A percentile compares a stretch with the other conserved stretches of the same genome.
These are phyloP conservation scores for Aleadryas rufinucha DNA, from an alignment of 2,113 vertebrate genomes.

Conservation along the genomic window DNA sequence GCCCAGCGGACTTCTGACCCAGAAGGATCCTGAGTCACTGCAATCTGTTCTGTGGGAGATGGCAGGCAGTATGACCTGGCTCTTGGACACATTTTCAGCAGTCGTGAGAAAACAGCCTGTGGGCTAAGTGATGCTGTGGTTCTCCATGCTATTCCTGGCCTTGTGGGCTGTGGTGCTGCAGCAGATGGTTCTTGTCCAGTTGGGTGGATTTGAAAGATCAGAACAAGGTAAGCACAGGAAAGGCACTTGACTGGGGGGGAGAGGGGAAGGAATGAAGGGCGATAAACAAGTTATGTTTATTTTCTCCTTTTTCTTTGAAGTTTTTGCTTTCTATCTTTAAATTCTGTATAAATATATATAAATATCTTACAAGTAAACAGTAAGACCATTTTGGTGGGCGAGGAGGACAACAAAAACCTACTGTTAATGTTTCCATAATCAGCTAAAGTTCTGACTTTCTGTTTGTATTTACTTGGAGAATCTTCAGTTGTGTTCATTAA, in stretches of 20 bases:
- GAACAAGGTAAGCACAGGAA: slow-evolving; percentile 53
- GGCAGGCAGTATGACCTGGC: slow-evolving; percentile 53
- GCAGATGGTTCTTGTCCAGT: slow-evolving; percentile 63
- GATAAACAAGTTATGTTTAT: slow-evolving; percentile 7
- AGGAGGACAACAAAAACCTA: not conserved
- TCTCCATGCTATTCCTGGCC: slow-evolving; percentile 48
- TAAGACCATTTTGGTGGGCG: not conserved
- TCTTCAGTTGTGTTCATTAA: not conserved
- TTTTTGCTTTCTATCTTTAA: slow-evolving; percentile 12
- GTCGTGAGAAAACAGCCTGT: slow-evolving; percentile 59
- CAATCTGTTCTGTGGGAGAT: slow-evolving; percentile 66
- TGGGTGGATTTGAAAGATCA: slow-evolving; percentile 58
- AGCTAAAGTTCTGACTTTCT: not conserved
- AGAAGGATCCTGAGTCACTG: slow-evolving; percentile 51
- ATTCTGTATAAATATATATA: slow-evolving; percentile 12
- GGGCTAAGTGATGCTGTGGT: slow-evolving; percentile 50
- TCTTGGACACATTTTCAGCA: slow-evolving; percentile 34
- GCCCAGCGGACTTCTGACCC: slow-evolving; percentile 30
- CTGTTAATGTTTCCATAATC: not conserved
- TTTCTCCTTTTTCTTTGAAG: slow-evolving; percentile 6
- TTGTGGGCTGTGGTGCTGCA: slow-evolving; percentile 51
- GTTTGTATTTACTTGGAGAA: not conserved
- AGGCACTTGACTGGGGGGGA: not conserved
- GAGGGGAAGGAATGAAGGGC: not conserved
- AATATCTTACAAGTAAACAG: not conserved